These are phyloP conservation scores for Lasioglossum lativentre DNA, from an alignment of 2,888 invertebrate genomes.

Conservation along the genomic window DNA sequence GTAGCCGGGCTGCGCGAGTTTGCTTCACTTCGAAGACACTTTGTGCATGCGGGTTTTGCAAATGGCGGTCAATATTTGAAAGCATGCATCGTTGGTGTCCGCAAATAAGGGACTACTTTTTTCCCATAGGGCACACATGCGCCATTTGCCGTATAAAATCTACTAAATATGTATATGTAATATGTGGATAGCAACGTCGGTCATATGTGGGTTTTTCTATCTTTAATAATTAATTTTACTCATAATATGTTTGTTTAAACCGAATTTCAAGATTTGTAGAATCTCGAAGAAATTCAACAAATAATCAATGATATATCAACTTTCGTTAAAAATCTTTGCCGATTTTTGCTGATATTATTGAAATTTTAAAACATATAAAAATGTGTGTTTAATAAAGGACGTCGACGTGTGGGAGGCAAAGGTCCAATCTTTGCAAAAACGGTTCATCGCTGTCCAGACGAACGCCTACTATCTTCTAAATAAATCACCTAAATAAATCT, in stretches of 20 bases:
- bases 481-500: too few species aligned
- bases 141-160: background rate
- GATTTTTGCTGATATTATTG: too few species aligned
- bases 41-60: background rate
- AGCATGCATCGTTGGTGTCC: background rate
- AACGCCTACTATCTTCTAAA: too few species aligned
- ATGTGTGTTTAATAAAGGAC: too few species aligned
- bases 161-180: background rate
- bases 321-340: too few species aligned
- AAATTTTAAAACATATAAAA: too few species aligned
- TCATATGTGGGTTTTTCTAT: background rate
- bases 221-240: background rate
- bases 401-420: too few species aligned
- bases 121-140: background rate
- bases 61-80: conserved; percentile 12
- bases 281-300: background rate
- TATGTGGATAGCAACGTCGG: background rate
- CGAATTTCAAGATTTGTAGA: background rate
- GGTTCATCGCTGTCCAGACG: too few species aligned
- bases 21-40: background rate
- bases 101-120: conserved; percentile 24
- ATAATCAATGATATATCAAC: too few species aligned
- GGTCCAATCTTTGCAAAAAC: too few species aligned
- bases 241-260: background rate
- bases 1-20: background rate